Base-by-base conservation (phyloP, 1,140 invertebrate genomes). In the Drosophila tani region DNA sequence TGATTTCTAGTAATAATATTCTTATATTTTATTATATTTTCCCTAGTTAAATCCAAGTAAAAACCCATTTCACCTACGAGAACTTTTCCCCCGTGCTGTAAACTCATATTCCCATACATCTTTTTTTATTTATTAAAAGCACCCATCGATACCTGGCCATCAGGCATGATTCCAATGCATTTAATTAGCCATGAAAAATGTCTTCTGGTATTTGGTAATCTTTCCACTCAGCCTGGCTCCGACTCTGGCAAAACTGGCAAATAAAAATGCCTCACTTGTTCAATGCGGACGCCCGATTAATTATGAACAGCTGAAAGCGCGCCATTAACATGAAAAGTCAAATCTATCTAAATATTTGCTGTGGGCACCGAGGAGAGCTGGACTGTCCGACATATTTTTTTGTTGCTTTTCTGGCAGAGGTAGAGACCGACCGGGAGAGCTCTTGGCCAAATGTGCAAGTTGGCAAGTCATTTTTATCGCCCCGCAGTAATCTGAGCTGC, bases 311-410 rank as follows among this genome's bases (percentile, higher is more conserved):
- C 85, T 88, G 85, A 88, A 88, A 88, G 85, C 85, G 81, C 85
- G 85, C 85, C 85, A 88, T 88, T 88, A 88, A 88, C 85, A 88
- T 88, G 85, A 88, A 88, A 88, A 88, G 85, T 88, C 85, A 88
- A 88, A 88, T 88, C 85, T 88, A 88, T 88, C 85, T 88, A 88
- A 88, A 88, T 88, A 88, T 88, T 88, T 88, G 85, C 85, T 79
- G 71, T 73, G 79, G 79, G 81, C 85, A 83, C 70, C 70, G 66
- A 75, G 56, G 55, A 41, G 27, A 53, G 5, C 55, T 47, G 45
- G 66, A 73, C 67, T 73, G 69, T 76, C 57, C 43, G 71, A 66
- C 71, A 56, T 70, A 47, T 70, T 70, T 60, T 67, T 14, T 62
- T 38, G 7, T 53, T 35, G 14, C 21, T 38, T 55, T 38, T 55